phyloP scores from a whole-genome alignment of 2,113 vertebrate species.

The Anthoscopus minutus region DNA sequence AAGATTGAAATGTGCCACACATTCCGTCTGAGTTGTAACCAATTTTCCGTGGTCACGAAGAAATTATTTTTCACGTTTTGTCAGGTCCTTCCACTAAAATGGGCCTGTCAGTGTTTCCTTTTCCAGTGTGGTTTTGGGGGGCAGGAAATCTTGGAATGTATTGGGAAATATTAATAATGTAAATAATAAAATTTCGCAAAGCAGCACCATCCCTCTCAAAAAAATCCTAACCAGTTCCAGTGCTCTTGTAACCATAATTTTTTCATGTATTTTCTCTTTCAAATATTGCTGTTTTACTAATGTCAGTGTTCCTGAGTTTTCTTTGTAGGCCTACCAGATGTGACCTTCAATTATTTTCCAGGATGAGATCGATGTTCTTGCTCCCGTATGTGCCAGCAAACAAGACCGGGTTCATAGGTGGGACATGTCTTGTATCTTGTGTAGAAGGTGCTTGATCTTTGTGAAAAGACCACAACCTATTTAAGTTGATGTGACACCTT shows the following conservation, averaged over 20 bases:
- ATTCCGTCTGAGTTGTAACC: not conserved
- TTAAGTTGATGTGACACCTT: not conserved
- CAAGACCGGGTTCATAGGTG: constrained; percentile 92
- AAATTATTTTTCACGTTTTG: not conserved
- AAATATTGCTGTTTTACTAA: not conserved
- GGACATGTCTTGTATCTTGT: not conserved
- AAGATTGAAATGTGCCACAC: not conserved
- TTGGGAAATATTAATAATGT: not conserved
- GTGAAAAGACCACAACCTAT: not conserved
- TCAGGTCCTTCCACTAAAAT: not conserved
- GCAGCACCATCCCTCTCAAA: not conserved
- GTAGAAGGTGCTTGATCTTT: not conserved
- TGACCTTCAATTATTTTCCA: constrained; percentile 89
- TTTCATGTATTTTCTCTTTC: not conserved
- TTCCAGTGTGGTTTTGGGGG: not conserved
- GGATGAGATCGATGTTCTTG: constrained; percentile 88
- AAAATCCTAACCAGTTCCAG: not conserved
- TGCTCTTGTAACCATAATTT: not conserved
- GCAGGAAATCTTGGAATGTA: not conserved
- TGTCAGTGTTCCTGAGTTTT: not conserved
- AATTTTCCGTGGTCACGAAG: not conserved
- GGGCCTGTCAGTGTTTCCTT: not conserved
- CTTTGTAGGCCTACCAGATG: constrained; percentile 84
- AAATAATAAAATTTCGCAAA: not conserved
- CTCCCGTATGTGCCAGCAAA: constrained; percentile 81